Conservation (phyloP, 1,140 invertebrate species). For the Drosophila insularis region DNA sequence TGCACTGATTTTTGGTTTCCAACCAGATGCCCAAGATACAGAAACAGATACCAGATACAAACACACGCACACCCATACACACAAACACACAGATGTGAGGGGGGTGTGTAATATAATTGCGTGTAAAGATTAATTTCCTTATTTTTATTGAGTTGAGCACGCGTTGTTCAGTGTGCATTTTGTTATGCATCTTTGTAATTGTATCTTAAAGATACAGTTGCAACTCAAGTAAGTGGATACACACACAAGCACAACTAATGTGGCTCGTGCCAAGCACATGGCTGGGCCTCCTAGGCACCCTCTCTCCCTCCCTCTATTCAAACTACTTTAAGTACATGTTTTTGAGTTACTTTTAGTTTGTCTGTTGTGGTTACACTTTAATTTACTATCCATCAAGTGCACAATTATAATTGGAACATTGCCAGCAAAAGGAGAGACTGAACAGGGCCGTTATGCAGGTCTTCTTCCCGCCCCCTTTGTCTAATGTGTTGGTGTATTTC, state of each 20-base stretch:
- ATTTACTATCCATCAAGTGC: conserved; percentile 69
- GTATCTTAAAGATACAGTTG: conserved; percentile 57
- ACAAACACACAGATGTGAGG: conserved; percentile 12
- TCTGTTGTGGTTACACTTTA: conserved; percentile 69
- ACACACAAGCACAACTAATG: neutral
- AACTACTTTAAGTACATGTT: conserved; percentile 14
- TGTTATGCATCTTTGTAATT: conserved; percentile 35
- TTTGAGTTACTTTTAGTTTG: conserved; percentile 32
- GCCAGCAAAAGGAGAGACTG: conserved; percentile 37
- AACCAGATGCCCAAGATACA: conserved; percentile 32
- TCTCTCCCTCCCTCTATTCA: neutral
- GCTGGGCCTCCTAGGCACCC: neutral
- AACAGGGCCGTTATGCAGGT: neutral
- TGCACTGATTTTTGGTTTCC: conserved; percentile 50
- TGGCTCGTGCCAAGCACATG: conserved; percentile 49
- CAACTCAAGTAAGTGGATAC: conserved; percentile 8
- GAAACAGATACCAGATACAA: neutral
- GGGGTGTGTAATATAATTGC: conserved; percentile 54
- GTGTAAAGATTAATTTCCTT: conserved; percentile 66
- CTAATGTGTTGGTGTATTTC: too few species aligned
- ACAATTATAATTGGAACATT: conserved; percentile 70
- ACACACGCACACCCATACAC: conserved; percentile 17
- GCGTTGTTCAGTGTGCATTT: conserved; percentile 34
- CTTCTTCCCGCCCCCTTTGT: neutral
- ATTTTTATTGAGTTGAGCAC: conserved; percentile 44